Percentiles rank a stretch among this genome's conserved stretches.
Conservation (phyloP, 2,797 vertebrate genomes). For the Halcyon chelicuti region DNA sequence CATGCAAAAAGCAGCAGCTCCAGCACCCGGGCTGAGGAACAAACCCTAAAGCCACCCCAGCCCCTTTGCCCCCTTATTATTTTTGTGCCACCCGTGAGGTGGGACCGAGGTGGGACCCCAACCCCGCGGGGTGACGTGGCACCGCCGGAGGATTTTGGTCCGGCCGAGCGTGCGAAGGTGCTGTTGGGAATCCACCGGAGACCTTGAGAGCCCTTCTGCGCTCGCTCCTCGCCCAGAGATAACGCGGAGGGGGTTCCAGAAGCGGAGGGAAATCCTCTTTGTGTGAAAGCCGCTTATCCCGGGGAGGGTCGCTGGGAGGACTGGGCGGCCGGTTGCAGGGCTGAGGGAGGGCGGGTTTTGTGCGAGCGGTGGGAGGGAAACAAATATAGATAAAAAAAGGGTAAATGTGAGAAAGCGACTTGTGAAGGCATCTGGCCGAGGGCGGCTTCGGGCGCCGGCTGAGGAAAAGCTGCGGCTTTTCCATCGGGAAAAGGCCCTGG, state of each 20-base stretch:
- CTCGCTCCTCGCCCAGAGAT: neutral
- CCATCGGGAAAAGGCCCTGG: accelerated
- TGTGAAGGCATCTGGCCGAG: accelerated
- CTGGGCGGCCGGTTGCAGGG: neutral
- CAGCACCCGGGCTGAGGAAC: neutral
- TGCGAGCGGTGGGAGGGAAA: neutral
- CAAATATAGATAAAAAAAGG: neutral
- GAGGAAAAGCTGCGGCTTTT: neutral
- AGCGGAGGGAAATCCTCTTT: constrained; percentile 24
- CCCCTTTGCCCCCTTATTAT: too few relatives aligned
- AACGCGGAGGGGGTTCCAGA: neutral
- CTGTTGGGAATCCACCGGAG: neutral
- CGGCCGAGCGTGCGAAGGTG: too few relatives aligned
- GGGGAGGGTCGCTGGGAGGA: neutral
- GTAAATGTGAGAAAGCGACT: neutral
- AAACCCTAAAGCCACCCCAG: neutral
- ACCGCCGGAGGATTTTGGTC: too few relatives aligned
- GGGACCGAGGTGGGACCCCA: too few relatives aligned
- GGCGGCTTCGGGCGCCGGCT: accelerated
- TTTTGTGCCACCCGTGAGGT: too few relatives aligned
- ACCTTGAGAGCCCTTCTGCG: neutral
- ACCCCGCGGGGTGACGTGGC: too few relatives aligned
- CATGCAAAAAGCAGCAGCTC: neutral
- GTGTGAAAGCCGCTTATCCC: constrained; percentile 4
- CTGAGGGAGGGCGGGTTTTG: accelerated